phyloP scores from a whole-genome alignment of 1,140 invertebrate genomes.

The Temnothorax curvispinosus region DNA sequence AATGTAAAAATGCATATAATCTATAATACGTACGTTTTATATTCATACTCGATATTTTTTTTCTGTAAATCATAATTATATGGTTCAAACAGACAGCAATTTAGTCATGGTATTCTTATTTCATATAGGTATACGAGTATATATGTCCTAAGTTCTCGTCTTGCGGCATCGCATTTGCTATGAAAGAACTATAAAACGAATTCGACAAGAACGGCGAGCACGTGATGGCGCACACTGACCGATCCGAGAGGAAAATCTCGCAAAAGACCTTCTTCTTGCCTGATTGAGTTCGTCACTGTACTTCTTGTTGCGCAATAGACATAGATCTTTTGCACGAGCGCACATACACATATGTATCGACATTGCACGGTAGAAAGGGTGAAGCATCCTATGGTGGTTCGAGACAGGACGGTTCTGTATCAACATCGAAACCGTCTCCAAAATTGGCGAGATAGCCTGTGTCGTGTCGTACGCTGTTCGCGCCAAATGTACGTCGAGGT shows the following conservation, averaged over 20 bases:
- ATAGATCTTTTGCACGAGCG: conserved; percentile 22
- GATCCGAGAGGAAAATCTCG: background rate
- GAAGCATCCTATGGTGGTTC: background rate
- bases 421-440: conserved; percentile 54
- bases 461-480: conserved; percentile 50
- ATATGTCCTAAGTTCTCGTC: background rate
- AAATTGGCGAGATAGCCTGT: conserved; percentile 65
- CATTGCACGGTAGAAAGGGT: background rate
- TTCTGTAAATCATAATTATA: too few species aligned
- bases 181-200: conserved; percentile 24
- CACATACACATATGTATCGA: background rate
- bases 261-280: conserved; percentile 60
- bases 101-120: background rate
- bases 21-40: background rate
- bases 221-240: background rate
- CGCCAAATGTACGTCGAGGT: conserved; percentile 30
- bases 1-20: background rate
- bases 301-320: conserved; percentile 53
- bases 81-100: background rate
- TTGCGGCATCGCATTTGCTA: background rate
- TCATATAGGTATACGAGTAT: background rate
- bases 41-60: background rate
- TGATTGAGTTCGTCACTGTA: conserved; percentile 68
- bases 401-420: conserved; percentile 44
- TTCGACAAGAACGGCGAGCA: background rate